Evolutionary conservation across 2,888 invertebrate genomes (phyloP).

Genomic region (Andrena fulva): DNA sequence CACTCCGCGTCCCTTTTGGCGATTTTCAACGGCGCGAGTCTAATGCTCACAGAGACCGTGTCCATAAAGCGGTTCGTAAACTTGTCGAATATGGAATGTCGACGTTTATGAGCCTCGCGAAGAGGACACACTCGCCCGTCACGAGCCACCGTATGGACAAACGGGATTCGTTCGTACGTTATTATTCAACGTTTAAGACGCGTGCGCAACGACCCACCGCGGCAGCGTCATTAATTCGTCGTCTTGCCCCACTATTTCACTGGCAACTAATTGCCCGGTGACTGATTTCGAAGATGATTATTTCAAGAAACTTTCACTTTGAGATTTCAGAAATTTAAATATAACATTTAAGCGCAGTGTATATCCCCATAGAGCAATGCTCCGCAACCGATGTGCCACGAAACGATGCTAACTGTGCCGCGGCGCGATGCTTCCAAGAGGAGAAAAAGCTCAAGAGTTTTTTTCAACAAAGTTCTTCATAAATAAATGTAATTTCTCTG

Average conservation of each 20-base stretch:
- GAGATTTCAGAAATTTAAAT: too few relatives aligned
- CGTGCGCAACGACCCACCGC: neutral
- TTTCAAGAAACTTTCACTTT: neutral
- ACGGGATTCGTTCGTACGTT: slow-evolving; percentile 15
- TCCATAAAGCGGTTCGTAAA: slow-evolving; percentile 61
- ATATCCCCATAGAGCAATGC: too few relatives aligned
- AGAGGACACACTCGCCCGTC: neutral
- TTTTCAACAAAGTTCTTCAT: too few relatives aligned
- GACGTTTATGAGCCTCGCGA: slow-evolving; percentile 42
- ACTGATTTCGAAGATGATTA: slow-evolving; percentile 1
- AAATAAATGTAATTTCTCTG: too few relatives aligned
- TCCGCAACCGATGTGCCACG: too few relatives aligned
- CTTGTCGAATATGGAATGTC: slow-evolving; percentile 50
- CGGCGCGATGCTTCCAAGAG: too few relatives aligned
- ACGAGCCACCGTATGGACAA: neutral
- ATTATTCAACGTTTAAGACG: neutral
- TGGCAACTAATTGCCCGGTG: neutral
- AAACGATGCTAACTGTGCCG: too few relatives aligned
- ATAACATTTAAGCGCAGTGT: too few relatives aligned
- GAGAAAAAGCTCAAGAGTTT: too few relatives aligned
- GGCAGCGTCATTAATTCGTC: slow-evolving; percentile 29
- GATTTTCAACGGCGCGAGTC: neutral
- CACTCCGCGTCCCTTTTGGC: slow-evolving; percentile 17
- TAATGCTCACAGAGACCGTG: neutral
- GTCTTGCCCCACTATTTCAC: slow-evolving; percentile 14